These are phyloP conservation scores for Conchocele bisecta DNA, from an alignment of 2,888 invertebrate genomes.

Conservation along the genomic window DNA sequence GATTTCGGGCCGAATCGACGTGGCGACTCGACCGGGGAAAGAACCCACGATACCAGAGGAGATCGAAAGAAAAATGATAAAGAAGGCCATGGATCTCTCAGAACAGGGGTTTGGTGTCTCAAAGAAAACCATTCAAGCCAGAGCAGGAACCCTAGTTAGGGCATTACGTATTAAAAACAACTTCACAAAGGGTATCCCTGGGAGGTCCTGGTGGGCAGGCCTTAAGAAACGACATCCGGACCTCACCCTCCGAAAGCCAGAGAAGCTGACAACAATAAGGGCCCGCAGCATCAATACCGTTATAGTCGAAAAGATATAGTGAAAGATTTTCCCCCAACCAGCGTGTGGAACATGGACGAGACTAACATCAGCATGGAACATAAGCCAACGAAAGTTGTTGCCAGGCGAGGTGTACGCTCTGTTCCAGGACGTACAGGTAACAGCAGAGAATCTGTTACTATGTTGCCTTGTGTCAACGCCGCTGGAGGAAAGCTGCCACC, in stretches of 20 bases:
- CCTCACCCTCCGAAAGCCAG: constrained; percentile 1
- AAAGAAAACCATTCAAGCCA: constrained; percentile 2
- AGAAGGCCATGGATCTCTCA: background rate
- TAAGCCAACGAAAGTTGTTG: constrained; percentile 31
- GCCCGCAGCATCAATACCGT: constrained; percentile 2
- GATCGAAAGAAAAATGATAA: constrained; percentile 1
- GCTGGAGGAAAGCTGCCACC: constrained; percentile 34
- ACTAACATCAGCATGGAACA: constrained; percentile 25
- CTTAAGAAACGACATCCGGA: constrained; percentile 3
- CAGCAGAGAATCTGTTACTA: constrained; percentile 20
- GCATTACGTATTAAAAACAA: background rate
- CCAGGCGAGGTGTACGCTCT: constrained; percentile 3
- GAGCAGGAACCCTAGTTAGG: background rate
- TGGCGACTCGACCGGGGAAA: background rate
- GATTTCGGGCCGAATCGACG: background rate
- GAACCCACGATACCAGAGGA: background rate
- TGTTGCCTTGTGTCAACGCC: constrained; percentile 41
- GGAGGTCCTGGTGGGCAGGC: constrained; percentile 4
- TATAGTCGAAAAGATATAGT: no score
- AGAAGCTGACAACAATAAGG: background rate
- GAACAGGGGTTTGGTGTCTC: constrained; percentile 1
- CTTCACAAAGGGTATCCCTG: constrained; percentile 4
- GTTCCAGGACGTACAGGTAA: constrained; percentile 28
- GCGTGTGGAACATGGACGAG: constrained; percentile 41
- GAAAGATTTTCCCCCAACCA: background rate